Evolutionary conservation across 2,113 vertebrate species (phyloP).

Genomic region (Elanoides forficatus): DNA sequence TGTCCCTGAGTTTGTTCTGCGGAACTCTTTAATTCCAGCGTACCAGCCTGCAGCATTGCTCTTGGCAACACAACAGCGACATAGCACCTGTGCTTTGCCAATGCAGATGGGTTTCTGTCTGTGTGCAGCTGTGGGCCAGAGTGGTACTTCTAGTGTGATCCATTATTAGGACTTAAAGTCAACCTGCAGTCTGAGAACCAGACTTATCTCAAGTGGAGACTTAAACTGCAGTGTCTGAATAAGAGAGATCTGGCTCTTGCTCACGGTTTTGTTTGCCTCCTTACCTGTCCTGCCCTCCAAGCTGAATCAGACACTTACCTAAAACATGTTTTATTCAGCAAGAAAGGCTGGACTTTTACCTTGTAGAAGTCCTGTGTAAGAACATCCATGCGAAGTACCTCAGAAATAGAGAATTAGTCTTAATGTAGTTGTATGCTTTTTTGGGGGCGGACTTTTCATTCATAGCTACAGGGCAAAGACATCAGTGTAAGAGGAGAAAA

Average conservation of each 20-base stretch:
- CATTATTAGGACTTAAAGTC: neutral
- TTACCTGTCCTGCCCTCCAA: neutral
- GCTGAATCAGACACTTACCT: neutral
- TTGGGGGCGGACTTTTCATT: neutral
- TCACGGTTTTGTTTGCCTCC: neutral
- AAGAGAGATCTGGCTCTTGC: neutral
- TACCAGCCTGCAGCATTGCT: neutral
- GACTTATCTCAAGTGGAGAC: neutral
- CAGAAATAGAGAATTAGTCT: neutral
- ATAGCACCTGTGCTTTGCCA: neutral
- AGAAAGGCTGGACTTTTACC: neutral
- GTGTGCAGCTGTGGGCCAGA: neutral
- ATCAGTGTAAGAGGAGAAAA: neutral
- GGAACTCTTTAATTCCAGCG: neutral
- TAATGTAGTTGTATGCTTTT: neutral
- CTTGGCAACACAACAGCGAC: fast-evolving
- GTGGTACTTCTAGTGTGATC: neutral
- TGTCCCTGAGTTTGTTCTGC: constrained; percentile 4
- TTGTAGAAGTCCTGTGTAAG: neutral
- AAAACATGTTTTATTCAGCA: neutral
- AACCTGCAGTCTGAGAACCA: neutral
- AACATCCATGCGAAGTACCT: neutral
- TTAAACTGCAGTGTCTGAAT: neutral
- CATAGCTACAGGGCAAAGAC: neutral
- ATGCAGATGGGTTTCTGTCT: neutral